Conservation (phyloP, 2,113 vertebrate species). For the Leptosomus discolor region DNA sequence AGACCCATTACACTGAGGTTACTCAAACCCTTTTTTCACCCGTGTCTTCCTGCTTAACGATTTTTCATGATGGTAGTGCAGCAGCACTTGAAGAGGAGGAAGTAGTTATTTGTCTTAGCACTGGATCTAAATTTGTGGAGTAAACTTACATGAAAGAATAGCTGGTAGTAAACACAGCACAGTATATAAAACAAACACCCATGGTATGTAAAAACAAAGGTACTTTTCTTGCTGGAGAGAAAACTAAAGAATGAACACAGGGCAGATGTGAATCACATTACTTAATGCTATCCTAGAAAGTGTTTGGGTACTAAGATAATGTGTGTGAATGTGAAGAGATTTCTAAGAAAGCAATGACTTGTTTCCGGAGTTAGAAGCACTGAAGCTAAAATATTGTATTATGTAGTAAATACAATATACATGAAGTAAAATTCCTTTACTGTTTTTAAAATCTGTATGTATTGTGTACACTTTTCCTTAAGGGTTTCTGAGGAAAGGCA, state of each 20-base stretch:
- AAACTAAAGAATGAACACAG: not conserved
- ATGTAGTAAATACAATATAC: not conserved
- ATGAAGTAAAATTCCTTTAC: not conserved
- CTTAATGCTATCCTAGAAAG: not conserved
- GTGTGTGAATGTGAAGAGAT: not conserved
- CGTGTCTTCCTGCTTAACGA: rapidly evolving
- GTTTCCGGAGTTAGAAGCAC: not conserved
- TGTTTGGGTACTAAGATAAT: not conserved
- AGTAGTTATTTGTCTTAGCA: not conserved
- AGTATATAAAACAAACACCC: not conserved
- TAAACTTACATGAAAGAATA: not conserved
- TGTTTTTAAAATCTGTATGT: not conserved
- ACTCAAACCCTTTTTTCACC: not conserved
- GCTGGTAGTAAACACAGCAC: not conserved
- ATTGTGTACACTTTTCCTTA: not conserved
- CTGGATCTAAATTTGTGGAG: not conserved
- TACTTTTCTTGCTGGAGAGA: not conserved
- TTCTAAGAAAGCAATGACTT: not conserved
- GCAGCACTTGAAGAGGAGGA: not conserved
- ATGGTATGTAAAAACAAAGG: not conserved
- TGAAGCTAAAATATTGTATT: not conserved
- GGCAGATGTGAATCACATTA: not conserved
- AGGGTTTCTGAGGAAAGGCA: not conserved
- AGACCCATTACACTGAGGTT: too few species aligned
- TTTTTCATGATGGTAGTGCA: not conserved